These are phyloP conservation scores for Diglossa cyanea DNA, from an alignment of 2,797 vertebrate genomes.

Conservation along the genomic window DNA sequence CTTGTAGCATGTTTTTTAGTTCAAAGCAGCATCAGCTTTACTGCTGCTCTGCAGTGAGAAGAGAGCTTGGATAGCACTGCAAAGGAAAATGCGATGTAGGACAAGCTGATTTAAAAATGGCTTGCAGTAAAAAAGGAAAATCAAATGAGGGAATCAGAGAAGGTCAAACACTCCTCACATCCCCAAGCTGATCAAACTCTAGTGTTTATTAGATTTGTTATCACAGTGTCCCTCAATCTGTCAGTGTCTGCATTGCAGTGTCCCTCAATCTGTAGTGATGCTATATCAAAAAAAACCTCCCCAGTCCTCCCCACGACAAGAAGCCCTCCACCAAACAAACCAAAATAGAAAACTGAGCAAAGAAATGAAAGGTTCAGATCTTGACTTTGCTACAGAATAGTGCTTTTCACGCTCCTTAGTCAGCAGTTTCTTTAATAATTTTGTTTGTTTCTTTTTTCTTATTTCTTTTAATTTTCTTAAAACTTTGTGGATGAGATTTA, in stretches of 20 bases:
- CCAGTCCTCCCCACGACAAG: not conserved
- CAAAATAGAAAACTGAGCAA: not conserved
- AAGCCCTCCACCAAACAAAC: not conserved
- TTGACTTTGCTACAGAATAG: not conserved
- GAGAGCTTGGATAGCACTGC: not conserved
- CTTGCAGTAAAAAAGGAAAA: conserved; percentile 10
- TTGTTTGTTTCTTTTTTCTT: not conserved
- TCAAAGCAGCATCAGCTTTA: not conserved
- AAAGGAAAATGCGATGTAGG: not conserved
- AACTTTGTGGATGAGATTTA: not conserved
- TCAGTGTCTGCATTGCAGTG: not conserved
- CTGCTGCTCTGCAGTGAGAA: not conserved
- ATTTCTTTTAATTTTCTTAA: not conserved
- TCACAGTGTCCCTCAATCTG: not conserved
- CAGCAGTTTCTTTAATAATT: not conserved
- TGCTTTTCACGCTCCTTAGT: not conserved
- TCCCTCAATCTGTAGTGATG: not conserved
- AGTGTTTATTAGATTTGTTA: not conserved
- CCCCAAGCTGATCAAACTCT: conserved; percentile 19
- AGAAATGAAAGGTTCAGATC: not conserved
- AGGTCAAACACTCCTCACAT: conserved; percentile 36
- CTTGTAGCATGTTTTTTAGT: not conserved
- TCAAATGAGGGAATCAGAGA: conserved; percentile 11
- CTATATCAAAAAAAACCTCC: not conserved
- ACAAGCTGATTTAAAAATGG: conserved; percentile 50